Evolutionary conservation across 1,140 invertebrate genomes (phyloP), one percentile per base, ranked within the genome.

Genomic region (Lineus longissimus): DNA sequence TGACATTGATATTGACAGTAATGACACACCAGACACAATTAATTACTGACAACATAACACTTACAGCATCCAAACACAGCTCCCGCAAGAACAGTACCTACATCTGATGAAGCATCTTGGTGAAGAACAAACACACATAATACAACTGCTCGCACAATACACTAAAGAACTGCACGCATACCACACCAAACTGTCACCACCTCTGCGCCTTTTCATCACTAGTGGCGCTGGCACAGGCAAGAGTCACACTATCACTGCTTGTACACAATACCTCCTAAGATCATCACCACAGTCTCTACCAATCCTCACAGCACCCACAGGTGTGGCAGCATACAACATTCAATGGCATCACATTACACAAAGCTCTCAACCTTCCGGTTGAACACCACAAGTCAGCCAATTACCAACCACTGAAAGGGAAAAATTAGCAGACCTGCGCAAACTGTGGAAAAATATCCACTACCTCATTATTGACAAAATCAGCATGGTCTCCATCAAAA

Each of bases 231-330:
- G 66, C 2, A 59, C 59, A 9, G 66, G 66, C 11, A 68, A 68
- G 45, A 66, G 58, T 17, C 63, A 61, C 58, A 31, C 33, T 9
- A 58, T 59, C 23, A 30, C 56, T 55, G 23, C 60, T 11, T 41
- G 59, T n/a, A 62, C 55, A 33, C 45, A 41, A 7, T 68, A 55
- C 40, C 31, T 68, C 13, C 41, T 64, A 15, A 17, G 56, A 4
- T 55, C 22, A 23, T 60, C 60, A 33, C 6, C 55, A 25, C 1
- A 15, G 19, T 33, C 25, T 22, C 57, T 59, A 23, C 64, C 66
- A 22, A 7, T 66, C 9, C 55, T 71, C 19, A 66, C 57, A 66
- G 69, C 61, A 1, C 66, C 66, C 36, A 71, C 69, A 43, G 69
- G 69, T 19, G 62, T 59, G 23, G 59, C 57, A 23, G 69, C 69